Percentiles rank a stretch among this genome's conserved stretches.
These are phyloP conservation scores for Sceloporus tristichus DNA, from an alignment of 2,113 vertebrate genomes.

Conservation along the genomic window DNA sequence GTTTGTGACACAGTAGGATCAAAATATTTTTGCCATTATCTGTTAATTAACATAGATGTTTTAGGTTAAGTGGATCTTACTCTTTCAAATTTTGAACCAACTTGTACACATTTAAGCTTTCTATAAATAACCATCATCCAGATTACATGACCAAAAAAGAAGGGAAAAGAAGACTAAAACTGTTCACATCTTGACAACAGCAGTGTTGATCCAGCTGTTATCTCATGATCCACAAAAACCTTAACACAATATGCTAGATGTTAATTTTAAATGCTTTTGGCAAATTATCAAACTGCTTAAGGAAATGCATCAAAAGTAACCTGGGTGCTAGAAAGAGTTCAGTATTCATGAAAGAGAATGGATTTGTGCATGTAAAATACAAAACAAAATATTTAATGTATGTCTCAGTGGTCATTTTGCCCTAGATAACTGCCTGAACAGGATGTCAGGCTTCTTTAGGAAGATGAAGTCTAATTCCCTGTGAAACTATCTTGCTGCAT, in stretches of 20 bases:
- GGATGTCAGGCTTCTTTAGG: conserved; percentile 68
- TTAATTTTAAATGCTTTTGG: background rate
- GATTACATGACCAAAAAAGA: background rate
- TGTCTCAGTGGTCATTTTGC: conserved; percentile 20
- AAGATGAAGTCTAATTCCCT: conserved; percentile 50
- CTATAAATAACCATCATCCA: background rate
- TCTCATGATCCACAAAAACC: background rate
- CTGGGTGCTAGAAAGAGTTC: background rate
- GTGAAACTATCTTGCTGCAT: conserved; percentile 64
- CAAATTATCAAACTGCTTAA: background rate
- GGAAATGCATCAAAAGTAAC: background rate
- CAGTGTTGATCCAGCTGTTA: background rate
- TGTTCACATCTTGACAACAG: background rate
- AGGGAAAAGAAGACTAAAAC: background rate
- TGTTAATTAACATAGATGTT: background rate
- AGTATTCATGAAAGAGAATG: conserved; percentile 16
- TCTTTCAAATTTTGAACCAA: background rate
- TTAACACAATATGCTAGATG: background rate
- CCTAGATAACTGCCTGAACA: conserved; percentile 37
- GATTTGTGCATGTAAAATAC: background rate
- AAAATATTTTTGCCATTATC: background rate
- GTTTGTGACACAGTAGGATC: background rate
- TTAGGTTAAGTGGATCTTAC: background rate
- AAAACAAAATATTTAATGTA: background rate
- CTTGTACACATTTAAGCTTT: background rate